Evolutionary conservation across 1,140 invertebrate genomes (phyloP).

Genomic region (Sycophaga agraensis): DNA sequence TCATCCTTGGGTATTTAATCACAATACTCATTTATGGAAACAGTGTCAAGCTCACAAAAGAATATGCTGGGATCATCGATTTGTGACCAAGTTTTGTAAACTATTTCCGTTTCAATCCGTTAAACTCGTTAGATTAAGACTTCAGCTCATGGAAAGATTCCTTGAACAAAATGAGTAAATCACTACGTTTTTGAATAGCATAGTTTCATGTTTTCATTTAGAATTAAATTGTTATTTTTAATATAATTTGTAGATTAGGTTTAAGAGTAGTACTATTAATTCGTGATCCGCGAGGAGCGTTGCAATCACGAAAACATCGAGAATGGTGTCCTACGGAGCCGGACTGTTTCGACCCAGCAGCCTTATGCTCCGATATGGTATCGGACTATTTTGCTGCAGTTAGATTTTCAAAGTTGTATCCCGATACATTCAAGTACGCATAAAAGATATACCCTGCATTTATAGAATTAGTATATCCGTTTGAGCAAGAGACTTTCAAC

Average conservation of each 20-base stretch:
- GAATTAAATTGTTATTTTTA: neutral
- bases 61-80: conserved; percentile 75
- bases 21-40: conserved; percentile 80
- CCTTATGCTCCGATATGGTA: conserved; percentile 80
- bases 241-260: conserved; percentile 63
- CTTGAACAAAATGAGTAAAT: conserved; percentile 72
- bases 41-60: conserved; percentile 71
- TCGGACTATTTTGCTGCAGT: conserved; percentile 78
- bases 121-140: conserved; percentile 78
- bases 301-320: conserved; percentile 81
- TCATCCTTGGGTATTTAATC: conserved; percentile 79
- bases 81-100: conserved; percentile 76
- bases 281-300: conserved; percentile 80
- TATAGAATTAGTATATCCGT: too few relatives aligned
- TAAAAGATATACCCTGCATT: too few relatives aligned
- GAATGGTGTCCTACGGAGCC: conserved; percentile 81
- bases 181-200: neutral
- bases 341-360: conserved; percentile 76
- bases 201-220: too few relatives aligned
- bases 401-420: conserved; percentile 67
- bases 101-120: conserved; percentile 85
- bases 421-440: conserved; percentile 70
- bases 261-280: conserved; percentile 76
- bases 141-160: conserved; percentile 70
- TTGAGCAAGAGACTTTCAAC: too few relatives aligned